Conservation (phyloP, 2,113 vertebrate species). For the Centropus bengalensis region DNA sequence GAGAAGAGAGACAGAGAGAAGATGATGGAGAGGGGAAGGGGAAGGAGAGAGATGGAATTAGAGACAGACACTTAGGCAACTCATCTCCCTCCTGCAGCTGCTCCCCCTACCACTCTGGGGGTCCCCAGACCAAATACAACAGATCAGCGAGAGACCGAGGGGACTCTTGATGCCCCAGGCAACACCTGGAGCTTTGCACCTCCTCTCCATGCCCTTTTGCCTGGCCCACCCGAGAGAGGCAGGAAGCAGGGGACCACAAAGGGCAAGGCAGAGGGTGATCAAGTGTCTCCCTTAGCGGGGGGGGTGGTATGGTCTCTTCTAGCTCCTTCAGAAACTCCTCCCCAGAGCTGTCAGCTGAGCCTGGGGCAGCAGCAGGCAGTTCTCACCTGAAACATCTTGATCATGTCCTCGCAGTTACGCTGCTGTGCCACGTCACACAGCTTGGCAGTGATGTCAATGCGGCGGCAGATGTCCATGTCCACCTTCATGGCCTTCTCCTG, state of each 20-base stretch:
- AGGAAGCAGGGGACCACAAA: not conserved
- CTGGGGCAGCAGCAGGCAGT: not conserved
- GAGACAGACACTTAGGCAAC: constrained; percentile 50
- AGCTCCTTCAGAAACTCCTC: constrained; percentile 1
- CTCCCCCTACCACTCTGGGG: constrained; percentile 41
- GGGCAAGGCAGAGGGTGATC: constrained; percentile 13
- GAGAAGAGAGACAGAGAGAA: constrained; percentile 72
- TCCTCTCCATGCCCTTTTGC: not conserved
- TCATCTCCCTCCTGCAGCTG: constrained; percentile 59
- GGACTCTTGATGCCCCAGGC: not conserved
- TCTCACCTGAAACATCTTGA: constrained; percentile 95
- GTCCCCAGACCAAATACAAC: not conserved
- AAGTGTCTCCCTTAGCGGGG: not conserved
- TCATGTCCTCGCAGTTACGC: constrained; percentile 95
- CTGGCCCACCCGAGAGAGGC: not conserved
- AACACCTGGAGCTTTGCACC: constrained; percentile 8
- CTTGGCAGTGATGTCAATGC: constrained; percentile 96
- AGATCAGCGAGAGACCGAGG: not conserved
- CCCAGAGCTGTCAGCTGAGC: not conserved
- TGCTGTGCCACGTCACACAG: constrained; percentile 96
- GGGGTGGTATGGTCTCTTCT: not conserved
- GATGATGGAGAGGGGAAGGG: constrained; percentile 70
- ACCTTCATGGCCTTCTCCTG: constrained; percentile 99
- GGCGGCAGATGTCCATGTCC: constrained; percentile 98
- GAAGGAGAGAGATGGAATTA: constrained; percentile 76